Evolutionary conservation across 2,797 vertebrate species (phyloP).

Genomic region (Mycteria americana): DNA sequence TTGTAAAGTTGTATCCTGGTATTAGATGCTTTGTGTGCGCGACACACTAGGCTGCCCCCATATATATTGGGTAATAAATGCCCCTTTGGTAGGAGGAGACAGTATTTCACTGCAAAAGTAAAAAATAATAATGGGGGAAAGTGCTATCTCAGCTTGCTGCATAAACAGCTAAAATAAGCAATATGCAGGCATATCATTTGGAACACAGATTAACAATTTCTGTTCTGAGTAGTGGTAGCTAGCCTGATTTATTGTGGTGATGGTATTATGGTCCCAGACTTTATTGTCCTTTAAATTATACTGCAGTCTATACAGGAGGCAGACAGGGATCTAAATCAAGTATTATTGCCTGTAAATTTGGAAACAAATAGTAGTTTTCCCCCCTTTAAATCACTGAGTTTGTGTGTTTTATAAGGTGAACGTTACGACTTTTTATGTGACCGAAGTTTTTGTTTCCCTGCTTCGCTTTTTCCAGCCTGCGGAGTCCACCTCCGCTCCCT

Average conservation of each 20-base stretch:
- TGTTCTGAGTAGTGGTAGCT: conserved; percentile 55
- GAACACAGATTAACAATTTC: conserved; percentile 75
- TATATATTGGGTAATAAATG: neutral
- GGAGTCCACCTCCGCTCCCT: neutral
- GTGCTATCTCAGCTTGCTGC: conserved; percentile 69
- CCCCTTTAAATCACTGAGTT: conserved; percentile 69
- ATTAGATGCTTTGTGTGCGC: neutral
- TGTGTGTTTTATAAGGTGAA: conserved; percentile 56
- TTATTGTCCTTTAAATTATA: conserved; percentile 81
- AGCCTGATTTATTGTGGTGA: conserved; percentile 69
- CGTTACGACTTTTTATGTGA: neutral
- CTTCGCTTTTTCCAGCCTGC: accelerated
- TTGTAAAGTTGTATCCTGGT: neutral
- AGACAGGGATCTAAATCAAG: conserved; percentile 75
- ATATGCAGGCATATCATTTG: conserved; percentile 61
- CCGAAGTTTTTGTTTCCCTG: neutral
- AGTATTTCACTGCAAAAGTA: conserved; percentile 61
- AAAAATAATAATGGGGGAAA: conserved; percentile 56
- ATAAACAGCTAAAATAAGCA: conserved; percentile 67
- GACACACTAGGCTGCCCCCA: neutral
- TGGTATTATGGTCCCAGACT: conserved; percentile 69
- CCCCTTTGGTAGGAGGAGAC: conserved; percentile 7
- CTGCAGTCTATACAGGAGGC: conserved; percentile 73
- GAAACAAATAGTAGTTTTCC: conserved; percentile 77
- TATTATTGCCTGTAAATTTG: conserved; percentile 78